phyloP scores from a whole-genome alignment of 2,113 vertebrate genomes.

The Paralichthys olivaceus region DNA sequence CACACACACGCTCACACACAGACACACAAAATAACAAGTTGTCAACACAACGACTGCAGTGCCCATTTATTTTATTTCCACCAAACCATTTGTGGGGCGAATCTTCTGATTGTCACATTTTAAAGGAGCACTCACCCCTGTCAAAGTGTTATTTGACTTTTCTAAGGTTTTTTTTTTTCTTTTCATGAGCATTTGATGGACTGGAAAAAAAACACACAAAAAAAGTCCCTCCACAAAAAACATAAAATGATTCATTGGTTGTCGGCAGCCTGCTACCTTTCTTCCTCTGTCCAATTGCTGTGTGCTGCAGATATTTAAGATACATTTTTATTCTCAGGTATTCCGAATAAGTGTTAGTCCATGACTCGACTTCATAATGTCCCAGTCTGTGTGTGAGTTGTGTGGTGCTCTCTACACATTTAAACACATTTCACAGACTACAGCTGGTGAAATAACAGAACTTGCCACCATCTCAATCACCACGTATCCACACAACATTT shows the following conservation, averaged over 20 bases:
- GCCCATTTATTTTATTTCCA: not conserved
- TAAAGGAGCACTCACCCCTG: constrained; percentile 2
- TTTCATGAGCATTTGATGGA: constrained; percentile 8
- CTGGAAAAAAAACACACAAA: not conserved
- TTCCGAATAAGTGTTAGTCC: not conserved
- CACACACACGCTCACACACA: not conserved
- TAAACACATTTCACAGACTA: too few species aligned
- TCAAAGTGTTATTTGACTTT: not conserved
- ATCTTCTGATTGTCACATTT: constrained; percentile 22
- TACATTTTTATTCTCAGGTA: not conserved
- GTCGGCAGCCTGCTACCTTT: not conserved
- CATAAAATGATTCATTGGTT: not conserved
- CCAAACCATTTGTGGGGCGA: not conserved
- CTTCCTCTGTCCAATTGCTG: not conserved
- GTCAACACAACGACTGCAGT: not conserved
- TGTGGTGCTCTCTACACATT: too few species aligned
- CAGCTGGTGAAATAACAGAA: too few species aligned
- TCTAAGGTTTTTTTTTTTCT: not conserved
- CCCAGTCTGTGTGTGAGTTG: too few species aligned
- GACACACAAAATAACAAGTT: not conserved
- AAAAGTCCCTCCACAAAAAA: not conserved
- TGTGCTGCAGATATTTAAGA: not conserved
- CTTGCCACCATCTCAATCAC: too few species aligned
- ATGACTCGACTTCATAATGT: not conserved
- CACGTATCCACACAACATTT: too few species aligned